Evolutionary conservation across 2,888 invertebrate genomes (phyloP), one percentile per base, ranked within the genome.

Genomic region (Drosophila putrida): DNA sequence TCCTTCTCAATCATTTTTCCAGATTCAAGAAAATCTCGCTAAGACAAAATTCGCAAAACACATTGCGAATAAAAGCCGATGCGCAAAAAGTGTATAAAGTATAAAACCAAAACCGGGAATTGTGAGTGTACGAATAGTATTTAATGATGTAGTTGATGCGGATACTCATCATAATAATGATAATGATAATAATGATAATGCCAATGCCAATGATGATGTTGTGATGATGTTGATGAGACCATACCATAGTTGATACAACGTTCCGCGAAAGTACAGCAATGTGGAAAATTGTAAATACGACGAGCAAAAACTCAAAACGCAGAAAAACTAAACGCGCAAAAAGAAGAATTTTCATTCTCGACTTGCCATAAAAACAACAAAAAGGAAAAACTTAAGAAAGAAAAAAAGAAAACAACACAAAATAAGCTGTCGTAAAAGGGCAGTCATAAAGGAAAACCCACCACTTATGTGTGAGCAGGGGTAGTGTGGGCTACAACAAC

Each of bases 261-360:
- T 72, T 65, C 69, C 74, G 71, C 67, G 80, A 82, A 80, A 83
- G 83, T 86, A 83, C 86, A 86, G 86, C 90, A 81, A 87, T 87
- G 87, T 85, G 87, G 90, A 89, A 89, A 88, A 88, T 88, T 86
- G 87, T 89, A 81, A 90, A 82, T 74, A 82, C 90, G 50, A 63
- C 80, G 74, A 84, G 76, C 85, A 87, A 90, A 89, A 90, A 89
- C 85, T 79, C 78, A 73, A 84, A 88, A 89, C 89, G 89, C 82
- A 87, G 78, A 90, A 88, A 89, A 80, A 82, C 75, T 79, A 90
- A 89, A 78, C 80, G 87, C 84, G 90, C 82, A 81, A 80, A 88
- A 80, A 89, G 79, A 85, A 85, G 81, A 84, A 89, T 82, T 89
- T 89, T 89, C 81, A 69, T 75, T 60, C 71, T 72, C 71, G 60